A percentile compares a stretch with the other conserved stretches of the same genome.
phyloP scores from a whole-genome alignment of 2,888 invertebrate genomes.

The Villa cingulata region DNA sequence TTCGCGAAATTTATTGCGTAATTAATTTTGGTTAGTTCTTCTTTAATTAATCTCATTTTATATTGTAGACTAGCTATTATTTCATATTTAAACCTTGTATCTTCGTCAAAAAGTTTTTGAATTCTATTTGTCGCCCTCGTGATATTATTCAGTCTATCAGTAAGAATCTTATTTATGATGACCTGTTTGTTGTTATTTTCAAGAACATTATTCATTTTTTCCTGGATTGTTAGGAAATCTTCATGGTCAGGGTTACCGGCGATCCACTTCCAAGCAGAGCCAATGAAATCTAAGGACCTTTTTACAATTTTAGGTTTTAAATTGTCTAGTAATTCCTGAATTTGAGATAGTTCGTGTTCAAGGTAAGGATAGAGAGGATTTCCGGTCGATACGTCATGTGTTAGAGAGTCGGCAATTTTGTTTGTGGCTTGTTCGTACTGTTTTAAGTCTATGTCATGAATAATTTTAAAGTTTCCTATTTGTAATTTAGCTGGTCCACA shows the following conservation, averaged over 20 bases:
- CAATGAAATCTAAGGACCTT: slow-evolving; percentile 1
- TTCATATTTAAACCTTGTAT: neutral
- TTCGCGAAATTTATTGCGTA: slow-evolving; percentile 12
- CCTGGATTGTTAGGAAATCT: neutral
- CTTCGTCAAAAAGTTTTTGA: neutral
- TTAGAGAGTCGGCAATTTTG: neutral
- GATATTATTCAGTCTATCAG: slow-evolving; percentile 4
- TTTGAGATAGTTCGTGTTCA: neutral
- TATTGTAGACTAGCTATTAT: neutral
- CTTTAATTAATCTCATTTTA: slow-evolving; percentile 6
- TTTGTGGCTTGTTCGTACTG: neutral
- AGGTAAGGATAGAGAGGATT: neutral
- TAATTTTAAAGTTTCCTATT: neutral
- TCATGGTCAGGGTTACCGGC: slow-evolving; percentile 1
- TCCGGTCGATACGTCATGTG: neutral
- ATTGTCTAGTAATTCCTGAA: neutral
- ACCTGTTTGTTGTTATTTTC: slow-evolving; percentile 2
- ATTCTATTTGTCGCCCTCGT: slow-evolving; percentile 1
- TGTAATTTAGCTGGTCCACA: slow-evolving; percentile 1
- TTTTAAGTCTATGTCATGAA: neutral
- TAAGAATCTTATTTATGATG: slow-evolving; percentile 3
- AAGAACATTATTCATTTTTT: slow-evolving; percentile 4
- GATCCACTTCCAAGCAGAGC: slow-evolving; percentile 1
- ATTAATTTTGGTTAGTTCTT: slow-evolving; percentile 10
- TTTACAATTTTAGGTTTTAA: neutral